Percentiles rank a stretch among this genome's conserved stretches.
Conservation (phyloP, 2,113 vertebrate genomes). For the Megaleporinus macrocephalus region DNA sequence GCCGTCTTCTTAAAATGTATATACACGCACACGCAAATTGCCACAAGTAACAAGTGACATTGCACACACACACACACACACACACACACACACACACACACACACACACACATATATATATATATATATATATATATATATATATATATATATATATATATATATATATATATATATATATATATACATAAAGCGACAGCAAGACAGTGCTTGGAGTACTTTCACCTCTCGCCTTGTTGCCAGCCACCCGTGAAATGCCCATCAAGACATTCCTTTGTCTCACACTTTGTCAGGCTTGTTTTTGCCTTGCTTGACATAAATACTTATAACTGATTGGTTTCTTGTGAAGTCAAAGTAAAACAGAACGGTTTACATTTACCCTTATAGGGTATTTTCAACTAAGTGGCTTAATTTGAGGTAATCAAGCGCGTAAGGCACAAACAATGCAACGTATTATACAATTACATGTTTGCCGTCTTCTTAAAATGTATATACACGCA, state of each 20-base stretch:
- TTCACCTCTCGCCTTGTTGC: conserved; percentile 14
- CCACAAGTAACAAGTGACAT: too few species aligned
- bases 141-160: too few species aligned
- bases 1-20: too few species aligned
- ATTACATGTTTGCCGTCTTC: not conserved
- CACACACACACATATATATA: too few species aligned
- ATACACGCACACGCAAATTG: too few species aligned
- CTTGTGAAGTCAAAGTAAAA: not conserved
- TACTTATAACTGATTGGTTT: not conserved
- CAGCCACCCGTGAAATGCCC: not conserved
- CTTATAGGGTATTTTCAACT: not conserved
- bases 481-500: not conserved
- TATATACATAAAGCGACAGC: too few species aligned
- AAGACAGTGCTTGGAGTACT: too few species aligned
- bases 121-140: too few species aligned
- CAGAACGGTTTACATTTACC: not conserved
- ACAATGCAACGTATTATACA: not conserved
- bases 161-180: too few species aligned
- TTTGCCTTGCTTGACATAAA: not conserved
- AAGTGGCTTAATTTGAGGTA: not conserved
- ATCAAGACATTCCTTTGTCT: conserved; percentile 13
- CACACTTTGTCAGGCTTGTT: not conserved
- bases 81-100: too few species aligned
- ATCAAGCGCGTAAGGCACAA: not conserved
- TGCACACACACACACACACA: too few species aligned